Evolutionary conservation across 2,888 invertebrate species (phyloP).

Genomic region (Hypomecis atomaria): DNA sequence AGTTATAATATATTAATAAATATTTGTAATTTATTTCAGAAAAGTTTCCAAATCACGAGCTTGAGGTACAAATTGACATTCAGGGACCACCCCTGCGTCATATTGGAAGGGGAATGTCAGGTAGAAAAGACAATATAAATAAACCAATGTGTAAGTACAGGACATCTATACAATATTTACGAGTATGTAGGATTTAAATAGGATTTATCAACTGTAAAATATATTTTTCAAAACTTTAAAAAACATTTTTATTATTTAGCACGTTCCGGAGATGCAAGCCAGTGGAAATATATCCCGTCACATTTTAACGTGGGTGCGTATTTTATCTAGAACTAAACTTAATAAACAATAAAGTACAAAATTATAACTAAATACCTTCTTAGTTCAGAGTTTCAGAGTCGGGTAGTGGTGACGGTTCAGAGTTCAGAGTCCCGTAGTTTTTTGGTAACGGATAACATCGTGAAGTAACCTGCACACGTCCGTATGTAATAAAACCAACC

Average conservation of each 20-base stretch:
- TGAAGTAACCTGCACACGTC: too few species aligned
- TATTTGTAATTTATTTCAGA: constrained; percentile 54
- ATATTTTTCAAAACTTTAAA: too few species aligned
- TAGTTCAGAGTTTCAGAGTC: too few species aligned
- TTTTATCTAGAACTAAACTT: neutral
- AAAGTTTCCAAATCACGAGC: constrained; percentile 62
- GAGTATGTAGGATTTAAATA: too few species aligned
- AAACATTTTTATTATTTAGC: neutral
- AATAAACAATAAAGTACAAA: too few species aligned
- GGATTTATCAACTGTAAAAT: too few species aligned
- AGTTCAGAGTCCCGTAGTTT: too few species aligned
- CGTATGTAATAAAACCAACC: too few species aligned
- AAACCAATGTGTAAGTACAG: neutral
- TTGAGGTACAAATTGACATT: constrained; percentile 68
- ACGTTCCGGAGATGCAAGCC: neutral
- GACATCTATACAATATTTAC: too few species aligned
- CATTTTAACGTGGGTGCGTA: constrained; percentile 1
- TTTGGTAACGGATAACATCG: too few species aligned
- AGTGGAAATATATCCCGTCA: constrained; percentile 1
- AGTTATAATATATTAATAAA: neutral
- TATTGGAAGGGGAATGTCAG: neutral
- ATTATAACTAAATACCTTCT: too few species aligned
- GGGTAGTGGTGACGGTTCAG: too few species aligned
- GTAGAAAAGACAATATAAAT: constrained; percentile 1
- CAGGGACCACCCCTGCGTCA: constrained; percentile 27